Evolutionary conservation across 1,140 invertebrate genomes (phyloP).

Genomic region (Eumaeus atala): DNA sequence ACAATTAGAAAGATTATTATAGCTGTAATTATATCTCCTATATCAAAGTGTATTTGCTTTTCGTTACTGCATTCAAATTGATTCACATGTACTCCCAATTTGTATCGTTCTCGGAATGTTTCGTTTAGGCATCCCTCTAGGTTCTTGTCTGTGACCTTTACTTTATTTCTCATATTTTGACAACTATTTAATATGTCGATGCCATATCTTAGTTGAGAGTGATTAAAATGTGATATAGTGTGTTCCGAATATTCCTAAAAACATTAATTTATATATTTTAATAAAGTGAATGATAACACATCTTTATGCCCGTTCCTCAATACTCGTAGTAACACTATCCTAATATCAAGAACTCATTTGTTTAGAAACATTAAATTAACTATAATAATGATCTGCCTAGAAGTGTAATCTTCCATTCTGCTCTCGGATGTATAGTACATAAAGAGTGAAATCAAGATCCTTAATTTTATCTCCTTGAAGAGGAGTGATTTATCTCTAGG

Average conservation of each 20-base stretch:
- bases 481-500: no score
- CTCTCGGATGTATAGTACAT: no score
- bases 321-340: no score
- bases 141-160: conserved; percentile 11
- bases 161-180: conserved; percentile 26
- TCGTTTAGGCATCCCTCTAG: conserved; percentile 27
- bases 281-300: conserved; percentile 1
- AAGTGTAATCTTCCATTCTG: no score
- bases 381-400: no score
- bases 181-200: conserved; percentile 39
- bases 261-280: conserved; percentile 10
- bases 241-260: conserved; percentile 43
- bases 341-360: no score
- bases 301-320: no score
- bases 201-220: conserved; percentile 32
- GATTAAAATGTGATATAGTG: conserved; percentile 35
- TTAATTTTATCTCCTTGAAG: no score
- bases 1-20: conserved; percentile 25
- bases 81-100: conserved; percentile 26
- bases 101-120: conserved; percentile 17
- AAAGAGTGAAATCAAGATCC: no score
- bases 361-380: no score
- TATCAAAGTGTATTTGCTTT: conserved; percentile 20
- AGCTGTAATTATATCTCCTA: conserved; percentile 25
- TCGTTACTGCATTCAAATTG: conserved; percentile 24